These are phyloP conservation scores for Drosophila nasuta DNA, from an alignment of 1,140 invertebrate species.

Conservation along the genomic window DNA sequence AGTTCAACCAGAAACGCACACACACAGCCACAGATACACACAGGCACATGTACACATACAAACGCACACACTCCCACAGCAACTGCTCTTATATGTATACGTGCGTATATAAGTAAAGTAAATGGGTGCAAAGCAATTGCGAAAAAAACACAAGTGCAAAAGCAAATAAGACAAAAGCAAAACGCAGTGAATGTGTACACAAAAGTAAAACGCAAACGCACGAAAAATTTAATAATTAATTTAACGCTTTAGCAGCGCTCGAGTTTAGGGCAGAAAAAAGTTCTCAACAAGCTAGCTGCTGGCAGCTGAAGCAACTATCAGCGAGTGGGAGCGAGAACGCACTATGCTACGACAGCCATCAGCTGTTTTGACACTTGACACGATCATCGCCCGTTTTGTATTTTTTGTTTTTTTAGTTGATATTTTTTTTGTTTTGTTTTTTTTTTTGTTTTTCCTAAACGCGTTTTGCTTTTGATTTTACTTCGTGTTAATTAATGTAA, in stretches of 20 bases:
- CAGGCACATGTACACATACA: slow-evolving; percentile 25
- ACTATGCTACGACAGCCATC: slow-evolving; percentile 47
- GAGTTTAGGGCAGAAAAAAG: slow-evolving; percentile 37
- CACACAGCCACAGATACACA: slow-evolving; percentile 47
- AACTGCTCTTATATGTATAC: slow-evolving; percentile 19
- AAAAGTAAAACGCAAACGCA: slow-evolving; percentile 36
- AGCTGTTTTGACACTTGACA: slow-evolving; percentile 81
- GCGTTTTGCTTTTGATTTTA: slow-evolving; percentile 60
- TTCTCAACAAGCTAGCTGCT: slow-evolving; percentile 27
- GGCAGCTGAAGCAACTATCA: slow-evolving; percentile 22
- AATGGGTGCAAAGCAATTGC: slow-evolving; percentile 51
- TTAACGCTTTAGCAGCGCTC: slow-evolving; percentile 23
- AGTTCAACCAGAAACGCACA: slow-evolving; percentile 54
- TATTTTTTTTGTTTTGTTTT: slow-evolving; percentile 12
- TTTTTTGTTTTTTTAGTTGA: slow-evolving; percentile 24
- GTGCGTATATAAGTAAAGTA: slow-evolving; percentile 45
- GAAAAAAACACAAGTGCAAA: slow-evolving; percentile 47
- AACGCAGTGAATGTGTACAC: slow-evolving; percentile 44
- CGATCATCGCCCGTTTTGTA: slow-evolving; percentile 55
- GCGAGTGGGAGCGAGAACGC: slow-evolving; percentile 60
- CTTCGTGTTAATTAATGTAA: slow-evolving; percentile 62
- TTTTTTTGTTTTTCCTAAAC: slow-evolving; percentile 27
- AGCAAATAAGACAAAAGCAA: slow-evolving; percentile 43
- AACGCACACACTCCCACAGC: slow-evolving; percentile 12
- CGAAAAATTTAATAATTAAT: slow-evolving; percentile 68